Evolutionary conservation across 1,140 invertebrate genomes (phyloP).

Genomic region (Heliconius hermathena): DNA sequence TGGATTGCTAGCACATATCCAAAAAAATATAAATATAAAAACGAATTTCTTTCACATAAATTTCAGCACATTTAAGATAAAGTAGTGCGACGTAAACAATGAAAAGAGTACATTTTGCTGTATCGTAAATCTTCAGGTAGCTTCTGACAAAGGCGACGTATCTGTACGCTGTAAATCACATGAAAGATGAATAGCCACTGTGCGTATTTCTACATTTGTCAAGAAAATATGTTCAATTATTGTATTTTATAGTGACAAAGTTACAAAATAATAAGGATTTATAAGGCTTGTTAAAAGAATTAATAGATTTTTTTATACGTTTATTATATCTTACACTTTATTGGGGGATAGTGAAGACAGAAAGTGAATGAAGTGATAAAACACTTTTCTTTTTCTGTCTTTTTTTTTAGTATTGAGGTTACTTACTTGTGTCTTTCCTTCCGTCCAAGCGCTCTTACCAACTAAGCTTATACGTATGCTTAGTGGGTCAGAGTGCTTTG

Average conservation of each 20-base stretch:
- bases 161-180: slow-evolving; percentile 38
- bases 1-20: too few species aligned
- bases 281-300: neutral
- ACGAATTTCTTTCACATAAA: neutral
- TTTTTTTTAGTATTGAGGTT: too few species aligned
- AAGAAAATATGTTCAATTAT: slow-evolving; percentile 37
- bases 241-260: neutral
- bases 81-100: slow-evolving; percentile 8
- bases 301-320: neutral
- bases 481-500: too few species aligned
- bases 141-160: slow-evolving; percentile 26
- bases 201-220: slow-evolving; percentile 37
- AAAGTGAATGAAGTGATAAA: neutral
- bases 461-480: too few species aligned
- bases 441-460: too few species aligned
- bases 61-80: neutral
- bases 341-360: neutral
- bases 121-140: slow-evolving; percentile 19
- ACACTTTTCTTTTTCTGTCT: too few species aligned
- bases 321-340: too few species aligned
- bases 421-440: too few species aligned
- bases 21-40: too few species aligned
- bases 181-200: slow-evolving; percentile 42
- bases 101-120: neutral
- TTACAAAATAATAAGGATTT: neutral